Conservation (phyloP, 2,113 vertebrate species). For the Notiomystis cincta region DNA sequence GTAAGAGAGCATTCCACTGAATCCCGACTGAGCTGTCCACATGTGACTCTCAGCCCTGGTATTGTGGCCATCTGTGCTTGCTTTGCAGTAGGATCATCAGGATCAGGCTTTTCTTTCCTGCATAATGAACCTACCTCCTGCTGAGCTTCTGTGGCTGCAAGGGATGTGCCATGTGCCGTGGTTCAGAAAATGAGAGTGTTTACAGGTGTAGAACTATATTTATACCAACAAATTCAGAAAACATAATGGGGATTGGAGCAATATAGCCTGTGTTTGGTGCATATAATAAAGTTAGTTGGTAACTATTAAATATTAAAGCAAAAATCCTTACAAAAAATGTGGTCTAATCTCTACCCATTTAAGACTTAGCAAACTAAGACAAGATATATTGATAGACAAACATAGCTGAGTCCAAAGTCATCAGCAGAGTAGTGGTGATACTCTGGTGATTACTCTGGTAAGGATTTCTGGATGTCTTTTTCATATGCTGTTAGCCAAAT, state of each 20-base stretch:
- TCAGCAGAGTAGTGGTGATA: neutral
- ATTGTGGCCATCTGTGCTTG: neutral
- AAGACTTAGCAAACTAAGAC: neutral
- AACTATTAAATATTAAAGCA: neutral
- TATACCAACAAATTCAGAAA: neutral
- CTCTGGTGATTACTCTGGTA: neutral
- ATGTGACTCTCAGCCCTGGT: neutral
- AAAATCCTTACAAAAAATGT: neutral
- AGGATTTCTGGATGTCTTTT: neutral
- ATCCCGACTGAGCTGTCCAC: accelerated
- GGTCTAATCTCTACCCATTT: neutral
- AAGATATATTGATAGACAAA: neutral
- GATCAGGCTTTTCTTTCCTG: neutral
- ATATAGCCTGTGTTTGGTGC: neutral
- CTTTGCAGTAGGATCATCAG: neutral
- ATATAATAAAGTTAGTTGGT: neutral
- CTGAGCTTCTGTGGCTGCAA: neutral
- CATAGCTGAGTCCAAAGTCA: neutral
- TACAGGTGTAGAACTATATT: neutral
- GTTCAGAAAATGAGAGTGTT: neutral
- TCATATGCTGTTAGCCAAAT: neutral
- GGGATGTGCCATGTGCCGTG: neutral
- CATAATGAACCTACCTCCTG: neutral
- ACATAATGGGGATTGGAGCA: neutral
- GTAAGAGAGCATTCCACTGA: neutral